phyloP scores from a whole-genome alignment of 1,140 invertebrate species.

The Drosophila kanapiae region DNA sequence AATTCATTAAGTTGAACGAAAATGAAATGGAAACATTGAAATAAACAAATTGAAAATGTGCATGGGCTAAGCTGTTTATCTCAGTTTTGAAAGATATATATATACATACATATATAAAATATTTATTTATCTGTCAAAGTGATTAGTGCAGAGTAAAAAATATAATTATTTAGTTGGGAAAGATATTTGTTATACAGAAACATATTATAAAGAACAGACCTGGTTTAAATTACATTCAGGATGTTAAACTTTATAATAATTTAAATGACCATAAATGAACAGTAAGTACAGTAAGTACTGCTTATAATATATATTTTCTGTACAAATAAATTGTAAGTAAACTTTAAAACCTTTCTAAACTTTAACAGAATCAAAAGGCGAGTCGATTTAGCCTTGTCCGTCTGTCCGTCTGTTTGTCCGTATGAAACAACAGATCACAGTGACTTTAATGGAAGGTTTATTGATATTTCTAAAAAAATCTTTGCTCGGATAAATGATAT shows the following conservation, averaged over 20 bases:
- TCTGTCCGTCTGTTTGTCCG: no score
- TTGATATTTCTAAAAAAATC: background rate
- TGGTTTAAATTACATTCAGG: background rate
- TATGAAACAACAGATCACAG: background rate
- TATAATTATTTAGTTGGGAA: no score
- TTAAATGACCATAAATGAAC: background rate
- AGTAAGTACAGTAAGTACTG: background rate
- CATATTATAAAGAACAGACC: background rate
- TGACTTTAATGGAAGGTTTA: background rate
- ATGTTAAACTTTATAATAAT: background rate
- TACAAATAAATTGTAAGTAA: no score
- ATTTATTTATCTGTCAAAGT: constrained; percentile 19
- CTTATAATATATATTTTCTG: background rate
- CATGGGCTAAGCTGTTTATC: constrained; percentile 19
- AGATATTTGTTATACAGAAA: no score
- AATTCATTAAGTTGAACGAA: constrained; percentile 61
- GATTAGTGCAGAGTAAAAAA: constrained; percentile 41
- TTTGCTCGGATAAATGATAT: background rate
- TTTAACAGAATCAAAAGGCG: background rate
- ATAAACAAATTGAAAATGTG: constrained; percentile 36
- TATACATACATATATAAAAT: background rate
- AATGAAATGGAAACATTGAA: constrained; percentile 39
- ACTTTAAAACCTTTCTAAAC: background rate
- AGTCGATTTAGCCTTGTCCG: background rate
- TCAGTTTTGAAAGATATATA: constrained; percentile 5